Evolutionary conservation across 2,888 invertebrate species (phyloP).

Genomic region (Ichneumoninae sp.): DNA sequence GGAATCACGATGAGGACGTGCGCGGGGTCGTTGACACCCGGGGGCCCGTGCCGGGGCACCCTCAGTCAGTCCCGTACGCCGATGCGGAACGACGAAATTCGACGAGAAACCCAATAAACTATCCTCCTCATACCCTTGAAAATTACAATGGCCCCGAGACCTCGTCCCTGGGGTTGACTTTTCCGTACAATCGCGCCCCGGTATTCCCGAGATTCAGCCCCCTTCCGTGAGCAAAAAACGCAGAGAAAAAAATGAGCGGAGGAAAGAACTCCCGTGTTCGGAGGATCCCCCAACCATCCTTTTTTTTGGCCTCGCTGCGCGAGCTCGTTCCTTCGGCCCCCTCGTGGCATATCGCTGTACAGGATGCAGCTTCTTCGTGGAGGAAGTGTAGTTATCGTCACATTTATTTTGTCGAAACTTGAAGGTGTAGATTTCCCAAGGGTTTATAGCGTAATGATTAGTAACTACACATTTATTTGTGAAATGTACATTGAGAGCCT

Average conservation of each 20-base stretch:
- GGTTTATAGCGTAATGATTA: background rate
- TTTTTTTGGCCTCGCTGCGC: constrained; percentile 10
- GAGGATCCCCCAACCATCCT: background rate
- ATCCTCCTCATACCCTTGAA: constrained; percentile 9
- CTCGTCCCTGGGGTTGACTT: constrained; percentile 28
- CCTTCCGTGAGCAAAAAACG: background rate
- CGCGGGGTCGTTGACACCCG: constrained; percentile 54
- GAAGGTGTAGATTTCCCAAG: background rate
- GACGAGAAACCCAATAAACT: constrained; percentile 50
- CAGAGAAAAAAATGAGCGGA: constrained; percentile 38
- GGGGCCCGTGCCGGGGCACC: constrained; percentile 39
- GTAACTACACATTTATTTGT: background rate
- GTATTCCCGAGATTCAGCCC: constrained; percentile 30
- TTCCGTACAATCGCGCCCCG: constrained; percentile 26
- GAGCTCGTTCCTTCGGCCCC: background rate
- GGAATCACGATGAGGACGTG: constrained; percentile 52
- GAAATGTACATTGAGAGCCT: background rate
- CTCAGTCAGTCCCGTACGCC: background rate
- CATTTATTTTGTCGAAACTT: background rate
- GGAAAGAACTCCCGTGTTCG: background rate
- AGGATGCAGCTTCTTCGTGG: background rate
- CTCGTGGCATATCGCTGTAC: background rate
- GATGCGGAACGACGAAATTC: constrained; percentile 42
- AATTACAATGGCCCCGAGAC: constrained; percentile 47
- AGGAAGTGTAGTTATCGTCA: background rate